Conservation (phyloP, 2,113 vertebrate species). For the chimpanzee (Pan troglodytes) region DNA sequence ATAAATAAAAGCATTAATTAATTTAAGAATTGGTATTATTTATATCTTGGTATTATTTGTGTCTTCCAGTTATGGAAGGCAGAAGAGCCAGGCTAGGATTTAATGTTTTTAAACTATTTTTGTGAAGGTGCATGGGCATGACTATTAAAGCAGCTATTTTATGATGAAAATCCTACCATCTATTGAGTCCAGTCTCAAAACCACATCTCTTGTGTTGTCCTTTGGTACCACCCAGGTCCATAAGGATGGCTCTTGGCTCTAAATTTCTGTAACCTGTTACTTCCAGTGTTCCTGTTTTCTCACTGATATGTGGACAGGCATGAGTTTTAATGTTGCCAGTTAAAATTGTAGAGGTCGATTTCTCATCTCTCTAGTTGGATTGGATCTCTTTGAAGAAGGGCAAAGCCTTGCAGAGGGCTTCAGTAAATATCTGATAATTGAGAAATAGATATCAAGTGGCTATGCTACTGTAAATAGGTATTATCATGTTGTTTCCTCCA, state of each 20-base stretch:
- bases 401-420: slow-evolving; percentile 13
- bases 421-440: slow-evolving; percentile 36
- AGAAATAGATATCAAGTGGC: slow-evolving; percentile 47
- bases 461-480: slow-evolving; percentile 20
- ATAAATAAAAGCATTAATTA: neutral
- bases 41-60: neutral
- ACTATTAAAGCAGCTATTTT: neutral
- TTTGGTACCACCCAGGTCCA: neutral
- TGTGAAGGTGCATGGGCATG: neutral
- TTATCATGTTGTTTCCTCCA: slow-evolving; percentile 38
- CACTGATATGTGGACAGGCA: neutral
- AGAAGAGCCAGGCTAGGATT: neutral
- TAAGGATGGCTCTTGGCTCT: neutral
- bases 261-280: neutral
- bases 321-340: neutral
- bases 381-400: slow-evolving; percentile 26
- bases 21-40: neutral
- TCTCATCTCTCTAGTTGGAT: slow-evolving; percentile 16
- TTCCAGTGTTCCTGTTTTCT: neutral
- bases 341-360: neutral
- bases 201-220: neutral
- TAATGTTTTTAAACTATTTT: neutral
- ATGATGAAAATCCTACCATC: neutral
- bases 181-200: neutral
- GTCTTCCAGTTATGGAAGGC: neutral